These are phyloP conservation scores for Megaceryle torquata DNA, from an alignment of 2,113 vertebrate species.

Conservation along the genomic window DNA sequence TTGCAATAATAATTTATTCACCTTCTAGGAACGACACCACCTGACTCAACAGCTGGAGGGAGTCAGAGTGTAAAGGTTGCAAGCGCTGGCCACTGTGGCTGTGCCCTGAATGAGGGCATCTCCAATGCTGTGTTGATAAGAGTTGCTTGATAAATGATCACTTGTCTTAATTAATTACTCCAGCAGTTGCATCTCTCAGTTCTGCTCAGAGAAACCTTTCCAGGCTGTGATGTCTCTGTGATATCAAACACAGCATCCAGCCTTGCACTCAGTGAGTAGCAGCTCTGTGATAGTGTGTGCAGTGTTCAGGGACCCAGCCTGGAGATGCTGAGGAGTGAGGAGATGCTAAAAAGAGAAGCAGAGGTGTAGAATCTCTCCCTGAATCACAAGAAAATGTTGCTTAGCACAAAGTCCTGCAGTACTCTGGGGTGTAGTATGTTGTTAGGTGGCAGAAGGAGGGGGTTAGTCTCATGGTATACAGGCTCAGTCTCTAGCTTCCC, in stretches of 20 bases:
- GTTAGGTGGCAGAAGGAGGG: no score
- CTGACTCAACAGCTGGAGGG: background rate
- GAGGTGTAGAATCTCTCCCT: background rate
- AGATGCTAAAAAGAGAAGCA: background rate
- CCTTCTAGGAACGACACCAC: slow-evolving; percentile 18
- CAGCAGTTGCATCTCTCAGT: no score
- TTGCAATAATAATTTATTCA: slow-evolving; percentile 55
- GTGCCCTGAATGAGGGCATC: background rate
- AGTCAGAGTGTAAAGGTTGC: fast-evolving
- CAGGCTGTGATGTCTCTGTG: background rate
- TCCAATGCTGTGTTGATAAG: background rate
- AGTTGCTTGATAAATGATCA: background rate
- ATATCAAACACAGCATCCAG: background rate
- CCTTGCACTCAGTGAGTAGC: background rate
- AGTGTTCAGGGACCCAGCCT: background rate
- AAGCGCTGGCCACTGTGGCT: background rate
- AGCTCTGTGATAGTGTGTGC: background rate
- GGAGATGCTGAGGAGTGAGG: background rate
- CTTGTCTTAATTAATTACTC: background rate
- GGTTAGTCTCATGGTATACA: background rate
- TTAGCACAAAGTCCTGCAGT: background rate
- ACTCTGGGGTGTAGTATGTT: background rate
- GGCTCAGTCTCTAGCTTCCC: background rate
- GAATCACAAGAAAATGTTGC: background rate
- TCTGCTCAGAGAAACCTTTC: background rate